Evolutionary conservation across 2,113 vertebrate species (phyloP), one percentile per base, ranked within the genome.

Genomic region (Nothoprocta pentlandii): DNA sequence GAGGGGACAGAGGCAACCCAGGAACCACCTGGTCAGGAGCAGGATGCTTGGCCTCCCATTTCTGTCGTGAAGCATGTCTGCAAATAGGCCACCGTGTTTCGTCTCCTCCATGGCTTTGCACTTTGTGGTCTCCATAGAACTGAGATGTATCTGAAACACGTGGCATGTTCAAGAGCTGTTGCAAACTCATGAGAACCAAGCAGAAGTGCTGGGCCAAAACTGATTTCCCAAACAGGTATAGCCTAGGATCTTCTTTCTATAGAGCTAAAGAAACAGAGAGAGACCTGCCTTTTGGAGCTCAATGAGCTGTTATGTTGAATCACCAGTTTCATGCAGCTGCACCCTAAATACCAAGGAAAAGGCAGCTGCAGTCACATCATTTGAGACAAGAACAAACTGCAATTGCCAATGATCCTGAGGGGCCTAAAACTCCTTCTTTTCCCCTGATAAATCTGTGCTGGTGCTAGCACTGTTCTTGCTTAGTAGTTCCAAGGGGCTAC

Each of bases 211-310:
- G 54, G 56, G 42, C 20, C 32, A 56, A 32, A 80, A 46, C 12
- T 46, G 23, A 71, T 79, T 88, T 46, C 41, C 26, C 20, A 32
- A 82, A 64, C 16, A 75, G 34, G 19, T 81, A 16, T 12, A 51
- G 32, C n/a, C 21, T 28, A 36, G 11, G 16, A 51, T 88, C 36
- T 68, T 58, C 20, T 22, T 53, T 46, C 20, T 20, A 44, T 64
- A 64, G 49, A 74, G 51, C 19, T 67, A 67, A 67, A 63, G 41
- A 66, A 70, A 2, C 10, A 86, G 23, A 78, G 30, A 0, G 0
- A 78, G 39, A 26, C 6, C 26, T 64, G 56, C 4, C 20, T 19
- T 39, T 87, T 28, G 54, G 69, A 84, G 51, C 42, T 36, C 23
- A 58, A 61, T 9, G 39, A 63, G 26, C 63, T 9, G 36, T 36